phyloP scores from a whole-genome alignment of 2,888 invertebrate genomes.

The Amiota mariae region DNA sequence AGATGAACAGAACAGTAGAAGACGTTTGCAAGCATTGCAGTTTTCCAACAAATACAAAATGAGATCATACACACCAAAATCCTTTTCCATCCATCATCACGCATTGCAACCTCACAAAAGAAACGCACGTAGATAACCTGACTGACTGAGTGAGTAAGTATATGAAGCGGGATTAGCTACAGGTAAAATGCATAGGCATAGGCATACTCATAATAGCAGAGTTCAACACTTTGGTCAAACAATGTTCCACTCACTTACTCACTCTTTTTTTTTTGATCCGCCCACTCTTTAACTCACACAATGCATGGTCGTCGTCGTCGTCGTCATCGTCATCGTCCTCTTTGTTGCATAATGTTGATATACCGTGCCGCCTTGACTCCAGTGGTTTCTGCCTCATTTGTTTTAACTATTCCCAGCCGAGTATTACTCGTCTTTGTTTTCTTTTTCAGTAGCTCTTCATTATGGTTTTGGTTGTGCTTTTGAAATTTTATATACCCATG shows the following conservation, averaged over 20 bases:
- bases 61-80: no score
- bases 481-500: slow-evolving; percentile 8
- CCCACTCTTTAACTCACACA: no score
- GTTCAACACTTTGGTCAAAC: slow-evolving; percentile 29
- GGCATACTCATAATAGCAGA: slow-evolving; percentile 57
- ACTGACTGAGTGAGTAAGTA: no score
- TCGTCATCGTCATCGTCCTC: background rate
- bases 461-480: background rate
- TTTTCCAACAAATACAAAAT: no score
- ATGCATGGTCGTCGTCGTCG: background rate
- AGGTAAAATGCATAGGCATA: background rate
- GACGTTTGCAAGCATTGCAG: no score
- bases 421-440: background rate
- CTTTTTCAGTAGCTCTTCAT: slow-evolving; percentile 25
- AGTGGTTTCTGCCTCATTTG: slow-evolving; percentile 6
- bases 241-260: slow-evolving; percentile 5
- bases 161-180: background rate
- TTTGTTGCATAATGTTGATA: background rate
- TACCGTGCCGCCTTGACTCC: background rate
- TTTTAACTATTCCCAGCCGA: no score
- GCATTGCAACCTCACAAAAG: no score
- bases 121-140: no score
- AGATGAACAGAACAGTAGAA: background rate
- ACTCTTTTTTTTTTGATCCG: no score
- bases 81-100: no score